Evolutionary conservation across 2,113 vertebrate species (phyloP), one percentile per base, ranked within the genome.

Genomic region (Ahaetulla prasina): DNA sequence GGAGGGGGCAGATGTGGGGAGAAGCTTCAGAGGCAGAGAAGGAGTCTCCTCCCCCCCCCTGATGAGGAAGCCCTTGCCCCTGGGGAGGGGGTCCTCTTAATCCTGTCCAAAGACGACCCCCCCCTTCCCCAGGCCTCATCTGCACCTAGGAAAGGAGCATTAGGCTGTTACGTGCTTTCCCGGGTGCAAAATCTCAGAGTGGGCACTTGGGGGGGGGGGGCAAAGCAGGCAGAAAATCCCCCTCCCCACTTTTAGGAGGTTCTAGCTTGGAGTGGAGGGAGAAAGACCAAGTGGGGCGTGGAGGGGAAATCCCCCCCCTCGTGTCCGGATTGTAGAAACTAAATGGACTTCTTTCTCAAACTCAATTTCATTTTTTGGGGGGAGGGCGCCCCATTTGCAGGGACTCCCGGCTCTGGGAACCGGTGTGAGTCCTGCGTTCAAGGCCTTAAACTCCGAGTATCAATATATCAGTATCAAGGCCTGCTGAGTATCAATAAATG

Each of bases 361-460:
- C 4, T 60, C 57, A 27, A 27, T 54, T 16, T 22, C 20, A 0
- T 20, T 55, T 57, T 20, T 55, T 57, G 8, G 22, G 2, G 7
- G 7, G 55, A 0, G 8, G 0, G 0, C 4, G 2, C 8, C 60
- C 60, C 27, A 14, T 30, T 63, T 30, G 9, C 60, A 63, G 10
- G 55, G 23, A 9, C 23, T 25, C 23, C 23, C 9, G 57, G 57
- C 10, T 30, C 25, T 27, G 57, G 57, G 57, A 63, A 63, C 27
- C 12, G 10, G 25, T 0, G 27, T 1, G 11, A 27, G 60, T n/a
- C 30, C 60, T 68, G 60, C 11, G 30, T 30, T 68, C 57, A 0
- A 30, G 57, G 57, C 57, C 3, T 2, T 4, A 12, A 3, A 3
- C 27, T 1, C 9, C n/a, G n/a, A n/a, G n/a, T n/a, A n/a, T n/a